These are phyloP conservation scores for Aphidius ervi DNA, from an alignment of 1,140 invertebrate species.

Conservation along the genomic window DNA sequence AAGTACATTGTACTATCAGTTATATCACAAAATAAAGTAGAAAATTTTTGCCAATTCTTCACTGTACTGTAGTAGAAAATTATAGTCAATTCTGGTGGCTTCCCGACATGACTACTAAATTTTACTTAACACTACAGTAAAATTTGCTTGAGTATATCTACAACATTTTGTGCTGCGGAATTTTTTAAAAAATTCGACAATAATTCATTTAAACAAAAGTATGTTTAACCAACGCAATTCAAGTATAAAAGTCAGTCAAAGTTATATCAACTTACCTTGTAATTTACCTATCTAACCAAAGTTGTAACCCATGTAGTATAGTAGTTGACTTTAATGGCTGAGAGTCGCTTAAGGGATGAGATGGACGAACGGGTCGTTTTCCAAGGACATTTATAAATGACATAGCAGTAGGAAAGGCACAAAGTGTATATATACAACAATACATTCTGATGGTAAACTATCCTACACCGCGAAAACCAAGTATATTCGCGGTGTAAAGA, in stretches of 20 bases:
- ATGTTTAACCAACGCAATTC: background rate
- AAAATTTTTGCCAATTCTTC: no score
- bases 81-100: no score
- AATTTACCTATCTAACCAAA: no score
- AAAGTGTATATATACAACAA: slow-evolving; percentile 24
- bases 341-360: slow-evolving; percentile 47
- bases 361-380: slow-evolving; percentile 52
- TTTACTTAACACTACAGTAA: no score
- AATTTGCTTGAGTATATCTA: no score
- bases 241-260: slow-evolving; percentile 28
- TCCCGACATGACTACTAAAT: no score
- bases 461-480: slow-evolving; percentile 20
- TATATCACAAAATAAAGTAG: no score
- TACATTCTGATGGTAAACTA: slow-evolving; percentile 40
- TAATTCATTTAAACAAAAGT: slow-evolving; percentile 42
- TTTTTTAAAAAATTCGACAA: slow-evolving; percentile 28
- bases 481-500: slow-evolving; percentile 20
- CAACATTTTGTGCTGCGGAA: no score
- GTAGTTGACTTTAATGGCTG: slow-evolving; percentile 47
- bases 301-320: background rate
- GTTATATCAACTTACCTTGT: slow-evolving; percentile 5
- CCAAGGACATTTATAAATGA: slow-evolving; percentile 53
- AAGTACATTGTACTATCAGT: no score
- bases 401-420: slow-evolving; percentile 33
- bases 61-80: no score